Evolutionary conservation across 2,888 invertebrate genomes (phyloP), one percentile per base, ranked within the genome.

Genomic region (Lamproptera curius): DNA sequence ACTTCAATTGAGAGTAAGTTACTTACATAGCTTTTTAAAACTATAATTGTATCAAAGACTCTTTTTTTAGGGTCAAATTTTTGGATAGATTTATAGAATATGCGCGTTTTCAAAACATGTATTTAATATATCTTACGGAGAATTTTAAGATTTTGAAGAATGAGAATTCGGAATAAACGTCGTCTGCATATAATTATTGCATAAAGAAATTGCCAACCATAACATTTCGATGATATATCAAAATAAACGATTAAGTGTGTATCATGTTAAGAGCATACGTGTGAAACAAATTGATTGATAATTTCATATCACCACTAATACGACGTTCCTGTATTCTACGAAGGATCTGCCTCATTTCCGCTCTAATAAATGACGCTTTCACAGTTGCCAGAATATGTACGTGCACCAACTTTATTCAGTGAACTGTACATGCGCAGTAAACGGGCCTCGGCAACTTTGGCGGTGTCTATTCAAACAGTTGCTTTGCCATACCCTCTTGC

Each of bases 401-500:
- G 46, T 51, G 51, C 55, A 56, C 51, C 36, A 64, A 65, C 59
- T 65, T 66, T 57, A 51, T 50, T 56, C 40, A 15, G 38, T 41
- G 4, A 16, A 38, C 13, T 33, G 51, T 43, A 54, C 73, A 73
- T 73, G 73, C 73, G 73, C 67, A 77, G 66, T 56, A 62, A 51
- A 15, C 78, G 70, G 28, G 46, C 82, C 70, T 54, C 11, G 31
- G 37, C 42, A 66, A 67, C 55, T 68, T 68, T 60, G 50, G 48
- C 42, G 55, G 48, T 47, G 51, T 46, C 42, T 47, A 23, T 44
- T 45, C 50, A 45, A 49, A 60, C 79, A 85, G 84, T 85, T 52
- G 62, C 58, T 70, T 70, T 61, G 63, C 68, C 75, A 70, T 73
- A 59, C 59, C 61, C 63, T 57, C 46, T 51, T 63, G 53, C 58